Evolutionary conservation across 2,888 invertebrate species (phyloP).

Genomic region (Nymphalis urticae): DNA sequence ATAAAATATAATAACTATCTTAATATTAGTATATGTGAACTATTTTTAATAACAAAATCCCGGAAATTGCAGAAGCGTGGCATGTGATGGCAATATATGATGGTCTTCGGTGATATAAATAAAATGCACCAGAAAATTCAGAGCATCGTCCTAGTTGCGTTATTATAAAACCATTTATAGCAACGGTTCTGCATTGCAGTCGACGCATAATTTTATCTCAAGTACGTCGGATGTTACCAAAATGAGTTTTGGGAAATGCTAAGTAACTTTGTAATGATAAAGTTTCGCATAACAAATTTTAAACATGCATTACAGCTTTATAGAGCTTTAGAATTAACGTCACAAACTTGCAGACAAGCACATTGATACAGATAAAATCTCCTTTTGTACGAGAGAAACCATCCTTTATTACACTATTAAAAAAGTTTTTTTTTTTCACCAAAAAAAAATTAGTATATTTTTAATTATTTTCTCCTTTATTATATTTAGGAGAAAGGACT

Average conservation of each 20-base stretch:
- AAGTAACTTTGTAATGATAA: background rate
- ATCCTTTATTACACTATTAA: too few species aligned
- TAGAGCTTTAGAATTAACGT: too few species aligned
- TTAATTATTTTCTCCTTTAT: background rate
- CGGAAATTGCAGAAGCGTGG: conserved; percentile 1
- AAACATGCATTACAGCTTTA: background rate
- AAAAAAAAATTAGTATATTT: background rate
- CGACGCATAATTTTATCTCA: conserved; percentile 18
- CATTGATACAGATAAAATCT: too few species aligned
- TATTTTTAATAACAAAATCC: conserved; percentile 23
- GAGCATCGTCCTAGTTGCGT: conserved; percentile 18
- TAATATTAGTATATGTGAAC: conserved; percentile 1
- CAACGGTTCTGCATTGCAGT: conserved; percentile 17
- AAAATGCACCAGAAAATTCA: background rate
- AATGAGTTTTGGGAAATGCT: background rate
- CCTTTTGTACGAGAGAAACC: too few species aligned
- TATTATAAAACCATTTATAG: conserved; percentile 25
- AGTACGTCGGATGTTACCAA: conserved; percentile 6
- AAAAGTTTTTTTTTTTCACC: too few species aligned
- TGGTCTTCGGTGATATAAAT: conserved; percentile 10
- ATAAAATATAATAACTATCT: too few species aligned
- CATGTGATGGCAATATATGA: conserved; percentile 7
- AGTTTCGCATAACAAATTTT: background rate
- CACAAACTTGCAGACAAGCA: too few species aligned
- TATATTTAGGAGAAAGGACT: conserved; percentile 19